Percentiles rank a stretch among this genome's conserved stretches.
Conservation (phyloP, 2,888 invertebrate species). For the Atethmia centrago region DNA sequence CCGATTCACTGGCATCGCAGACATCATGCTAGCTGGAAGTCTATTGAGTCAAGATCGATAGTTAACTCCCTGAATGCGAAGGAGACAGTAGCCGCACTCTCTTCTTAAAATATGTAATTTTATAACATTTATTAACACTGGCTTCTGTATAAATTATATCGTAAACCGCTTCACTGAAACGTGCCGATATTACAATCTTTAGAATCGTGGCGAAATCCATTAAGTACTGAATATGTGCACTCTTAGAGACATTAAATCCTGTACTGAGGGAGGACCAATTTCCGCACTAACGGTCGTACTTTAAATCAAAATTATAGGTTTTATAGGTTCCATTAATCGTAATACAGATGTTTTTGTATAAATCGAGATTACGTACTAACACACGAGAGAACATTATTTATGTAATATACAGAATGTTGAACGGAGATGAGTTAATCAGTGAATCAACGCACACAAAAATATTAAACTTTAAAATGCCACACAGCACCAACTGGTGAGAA, state of each 20-base stretch:
- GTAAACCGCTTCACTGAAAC: constrained; percentile 49
- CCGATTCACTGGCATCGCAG: constrained; percentile 17
- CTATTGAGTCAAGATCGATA: constrained; percentile 30
- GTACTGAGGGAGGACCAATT: constrained; percentile 33
- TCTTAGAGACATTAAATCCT: constrained; percentile 39
- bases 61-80: constrained; percentile 29
- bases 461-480: constrained; percentile 35
- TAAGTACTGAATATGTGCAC: constrained; percentile 49
- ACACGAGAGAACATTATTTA: constrained; percentile 6
- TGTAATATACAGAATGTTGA: constrained; percentile 11
- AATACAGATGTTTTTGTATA: constrained; percentile 45
- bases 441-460: constrained; percentile 43
- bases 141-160: constrained; percentile 49
- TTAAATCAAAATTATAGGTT: constrained; percentile 50
- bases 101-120: constrained; percentile 34
- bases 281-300: constrained; percentile 44
- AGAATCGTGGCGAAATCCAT: constrained; percentile 50
- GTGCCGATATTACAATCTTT: constrained; percentile 50
- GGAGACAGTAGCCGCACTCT: not conserved
- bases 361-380: constrained; percentile 31
- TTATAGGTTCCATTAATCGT: constrained; percentile 48
- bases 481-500: constrained; percentile 20
- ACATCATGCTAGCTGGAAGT: constrained; percentile 26
- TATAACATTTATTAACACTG: constrained; percentile 37
- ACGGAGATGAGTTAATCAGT: constrained; percentile 42